phyloP scores from a whole-genome alignment of 2,888 invertebrate genomes.

The Monopis laevigella region DNA sequence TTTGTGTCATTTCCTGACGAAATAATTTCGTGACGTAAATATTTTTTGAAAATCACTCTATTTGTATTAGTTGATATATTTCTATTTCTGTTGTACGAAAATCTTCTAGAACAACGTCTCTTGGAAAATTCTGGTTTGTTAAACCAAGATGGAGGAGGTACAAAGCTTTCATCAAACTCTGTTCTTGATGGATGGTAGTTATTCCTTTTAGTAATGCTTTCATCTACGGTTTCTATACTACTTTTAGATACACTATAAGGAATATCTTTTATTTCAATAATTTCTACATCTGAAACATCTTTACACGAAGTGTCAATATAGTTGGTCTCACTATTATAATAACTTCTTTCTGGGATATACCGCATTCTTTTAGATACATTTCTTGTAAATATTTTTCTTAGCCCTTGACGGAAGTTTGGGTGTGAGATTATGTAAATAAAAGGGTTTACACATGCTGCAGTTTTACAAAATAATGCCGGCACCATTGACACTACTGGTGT shows the following conservation, averaged over 20 bases:
- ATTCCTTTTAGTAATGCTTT: slow-evolving; percentile 24
- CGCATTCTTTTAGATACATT: slow-evolving; percentile 20
- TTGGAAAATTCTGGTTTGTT: slow-evolving; percentile 61
- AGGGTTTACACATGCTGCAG: slow-evolving; percentile 83
- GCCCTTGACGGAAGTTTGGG: slow-evolving; percentile 76
- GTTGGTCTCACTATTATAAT: slow-evolving; percentile 36
- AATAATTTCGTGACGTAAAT: no score
- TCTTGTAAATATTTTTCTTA: slow-evolving; percentile 48
- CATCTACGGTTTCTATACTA: slow-evolving; percentile 36
- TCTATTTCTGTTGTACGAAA: no score
- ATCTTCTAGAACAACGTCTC: slow-evolving; percentile 53
- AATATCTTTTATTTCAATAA: slow-evolving; percentile 59
- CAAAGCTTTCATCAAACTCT: slow-evolving; percentile 36
- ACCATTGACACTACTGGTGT: slow-evolving; percentile 78
- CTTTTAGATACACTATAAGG: slow-evolving; percentile 35
- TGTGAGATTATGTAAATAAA: slow-evolving; percentile 83
- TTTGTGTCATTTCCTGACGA: no score
- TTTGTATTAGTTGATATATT: no score
- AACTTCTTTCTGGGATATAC: slow-evolving; percentile 15
- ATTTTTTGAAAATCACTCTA: no score
- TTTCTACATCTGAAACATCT: slow-evolving; percentile 60
- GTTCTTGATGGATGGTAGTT: slow-evolving; percentile 31
- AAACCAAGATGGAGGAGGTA: slow-evolving; percentile 62
- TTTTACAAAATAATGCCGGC: slow-evolving; percentile 83
- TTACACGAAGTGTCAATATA: slow-evolving; percentile 37